Conservation (phyloP, 2,888 invertebrate species). For the Pogonocherus hispidulus region DNA sequence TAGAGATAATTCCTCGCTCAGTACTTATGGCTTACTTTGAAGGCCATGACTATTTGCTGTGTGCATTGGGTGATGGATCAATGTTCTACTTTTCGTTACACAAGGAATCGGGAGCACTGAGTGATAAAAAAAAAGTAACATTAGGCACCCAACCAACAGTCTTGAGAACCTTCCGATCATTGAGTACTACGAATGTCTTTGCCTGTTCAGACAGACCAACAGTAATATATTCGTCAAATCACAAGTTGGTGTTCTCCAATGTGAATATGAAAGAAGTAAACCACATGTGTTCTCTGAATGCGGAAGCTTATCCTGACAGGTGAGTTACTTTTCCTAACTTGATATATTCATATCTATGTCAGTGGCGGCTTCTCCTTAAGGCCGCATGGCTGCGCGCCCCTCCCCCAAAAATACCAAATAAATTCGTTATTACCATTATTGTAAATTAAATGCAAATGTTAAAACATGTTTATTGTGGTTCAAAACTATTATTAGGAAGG, state of each 20-base stretch:
- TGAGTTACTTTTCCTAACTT: no score
- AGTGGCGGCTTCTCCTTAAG: no score
- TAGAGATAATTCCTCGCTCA: constrained; percentile 97
- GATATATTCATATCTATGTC: no score
- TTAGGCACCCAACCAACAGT: constrained; percentile 98
- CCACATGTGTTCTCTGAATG: constrained; percentile 98
- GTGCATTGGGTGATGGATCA: constrained; percentile 97
- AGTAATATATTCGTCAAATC: constrained; percentile 99
- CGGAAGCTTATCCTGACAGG: constrained; percentile 95
- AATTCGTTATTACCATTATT: no score
- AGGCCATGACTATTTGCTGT: constrained; percentile 88
- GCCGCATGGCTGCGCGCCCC: no score
- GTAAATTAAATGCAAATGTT: no score
- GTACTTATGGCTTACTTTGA: constrained; percentile 96
- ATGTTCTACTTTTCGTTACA: constrained; percentile 96
- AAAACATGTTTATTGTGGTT: no score
- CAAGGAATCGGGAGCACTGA: constrained; percentile 79
- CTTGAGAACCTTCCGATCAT: constrained; percentile 88
- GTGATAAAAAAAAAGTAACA: constrained; percentile 95
- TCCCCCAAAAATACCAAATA: no score
- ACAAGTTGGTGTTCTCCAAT: constrained; percentile 98
- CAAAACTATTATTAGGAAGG: no score
- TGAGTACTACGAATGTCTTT: constrained; percentile 96
- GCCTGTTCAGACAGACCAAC: constrained; percentile 99
- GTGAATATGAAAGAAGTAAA: constrained; percentile 95